Evolutionary conservation across 92 coral and sea anemone species (phyloP).

Genomic region (Paragorgia papillata): DNA sequence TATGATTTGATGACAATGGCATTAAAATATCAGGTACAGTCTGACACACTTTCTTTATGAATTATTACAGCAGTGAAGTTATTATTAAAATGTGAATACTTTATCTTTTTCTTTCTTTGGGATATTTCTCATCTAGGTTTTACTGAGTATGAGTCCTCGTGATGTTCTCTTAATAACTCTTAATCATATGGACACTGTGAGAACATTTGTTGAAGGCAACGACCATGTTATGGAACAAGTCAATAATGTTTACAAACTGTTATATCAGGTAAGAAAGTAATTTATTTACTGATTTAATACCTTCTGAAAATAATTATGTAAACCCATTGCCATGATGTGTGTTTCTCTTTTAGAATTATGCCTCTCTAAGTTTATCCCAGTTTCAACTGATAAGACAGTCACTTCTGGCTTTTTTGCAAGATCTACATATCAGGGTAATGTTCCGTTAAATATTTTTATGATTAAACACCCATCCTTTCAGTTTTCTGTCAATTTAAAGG

Average conservation of each 20-base stretch:
- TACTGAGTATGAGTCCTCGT: constrained; percentile 83
- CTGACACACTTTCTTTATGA: neutral
- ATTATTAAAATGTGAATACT: no score
- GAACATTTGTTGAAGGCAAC: constrained; percentile 94
- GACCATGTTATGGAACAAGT: constrained; percentile 94
- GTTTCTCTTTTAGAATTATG: constrained; percentile 76
- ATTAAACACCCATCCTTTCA: no score
- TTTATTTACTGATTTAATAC: no score
- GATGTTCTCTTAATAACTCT: constrained; percentile 90
- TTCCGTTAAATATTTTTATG: no score
- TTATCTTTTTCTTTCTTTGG: no score
- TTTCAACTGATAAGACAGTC: constrained; percentile 95
- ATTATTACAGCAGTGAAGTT: neutral
- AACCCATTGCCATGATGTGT: no score
- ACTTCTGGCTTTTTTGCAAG: constrained; percentile 87
- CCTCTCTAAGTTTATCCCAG: constrained; percentile 75
- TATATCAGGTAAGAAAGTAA: constrained; percentile 67
- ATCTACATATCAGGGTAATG: constrained; percentile 93
- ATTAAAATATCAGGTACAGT: constrained; percentile 89
- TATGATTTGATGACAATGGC: constrained; percentile 99
- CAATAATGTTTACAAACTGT: constrained; percentile 89
- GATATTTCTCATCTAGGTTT: constrained; percentile 64
- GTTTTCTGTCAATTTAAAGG: no score
- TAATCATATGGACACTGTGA: constrained; percentile 96
- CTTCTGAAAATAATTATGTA: no score